Conservation (phyloP, 1,140 invertebrate genomes). For the Lasioglossum albipes region DNA sequence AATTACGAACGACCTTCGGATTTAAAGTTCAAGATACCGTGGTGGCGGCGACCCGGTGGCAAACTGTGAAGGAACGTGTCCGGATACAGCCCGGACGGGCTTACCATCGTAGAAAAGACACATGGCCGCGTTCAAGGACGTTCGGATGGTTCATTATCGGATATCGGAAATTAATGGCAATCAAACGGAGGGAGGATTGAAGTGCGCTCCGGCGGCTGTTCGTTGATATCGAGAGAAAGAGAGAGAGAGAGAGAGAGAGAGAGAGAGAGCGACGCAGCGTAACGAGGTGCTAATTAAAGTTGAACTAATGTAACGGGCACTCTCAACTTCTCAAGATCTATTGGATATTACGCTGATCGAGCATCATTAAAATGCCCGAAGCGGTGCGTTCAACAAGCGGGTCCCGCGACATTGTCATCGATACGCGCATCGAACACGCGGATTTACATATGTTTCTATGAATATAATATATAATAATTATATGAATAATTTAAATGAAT, state of each 20-base stretch:
- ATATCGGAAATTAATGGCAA: conserved; percentile 58
- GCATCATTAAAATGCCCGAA: too few relatives aligned
- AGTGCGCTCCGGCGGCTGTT: not conserved
- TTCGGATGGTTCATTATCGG: conserved; percentile 59
- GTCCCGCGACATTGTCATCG: too few relatives aligned
- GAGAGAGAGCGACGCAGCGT: not conserved
- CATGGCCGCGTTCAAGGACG: conserved; percentile 42
- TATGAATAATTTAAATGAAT: too few relatives aligned
- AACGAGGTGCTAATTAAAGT: conserved; percentile 53
- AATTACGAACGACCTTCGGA: not conserved
- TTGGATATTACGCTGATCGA: not conserved
- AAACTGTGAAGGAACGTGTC: not conserved
- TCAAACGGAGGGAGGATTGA: conserved; percentile 17
- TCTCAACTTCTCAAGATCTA: not conserved
- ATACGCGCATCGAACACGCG: too few relatives aligned
- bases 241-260: too few relatives aligned
- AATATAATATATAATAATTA: too few relatives aligned
- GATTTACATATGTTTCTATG: too few relatives aligned
- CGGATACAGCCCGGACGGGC: not conserved
- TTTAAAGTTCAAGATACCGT: not conserved
- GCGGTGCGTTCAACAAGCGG: too few relatives aligned
- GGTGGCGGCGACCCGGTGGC: not conserved
- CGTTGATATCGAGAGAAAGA: conserved; percentile 36
- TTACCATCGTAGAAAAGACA: conserved; percentile 25
- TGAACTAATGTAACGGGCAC: conserved; percentile 9